Evolutionary conservation across 1,140 invertebrate genomes (phyloP), one percentile per base, ranked within the genome.

Genomic region (Papilio glaucus): DNA sequence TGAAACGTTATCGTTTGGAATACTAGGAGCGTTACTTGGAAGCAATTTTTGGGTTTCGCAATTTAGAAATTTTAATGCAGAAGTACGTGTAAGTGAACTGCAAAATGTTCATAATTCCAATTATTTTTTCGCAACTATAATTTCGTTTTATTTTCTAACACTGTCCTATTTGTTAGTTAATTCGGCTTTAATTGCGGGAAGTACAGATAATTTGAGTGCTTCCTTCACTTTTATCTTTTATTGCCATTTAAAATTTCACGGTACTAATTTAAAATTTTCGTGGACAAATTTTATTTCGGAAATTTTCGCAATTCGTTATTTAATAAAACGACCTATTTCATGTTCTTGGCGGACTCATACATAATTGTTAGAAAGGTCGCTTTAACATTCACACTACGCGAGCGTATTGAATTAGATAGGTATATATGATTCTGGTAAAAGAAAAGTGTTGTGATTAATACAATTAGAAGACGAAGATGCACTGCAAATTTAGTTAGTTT

Each of bases 81-180:
- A 18, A 45, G 42, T 45, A 45, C 42, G 15, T 13, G 9, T 12
- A 41, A 49, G 18, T 21, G 49, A 45, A 45, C n/a, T 15, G 42
- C 13, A 45, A 45, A 45, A 45, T 21, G 10, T 21, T 57, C 21
- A 57, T 57, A 57, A 21, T 57, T 57, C 49, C 12, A 57, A 57
- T 57, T 24, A 57, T 57, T 24, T 57, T 57, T 57, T 57, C 49
- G 49, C 49, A 21, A 24, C 49, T 18, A 21, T 24, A 18, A 57
- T 57, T 24, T 57, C 12, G 49, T 57, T 21, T 57, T 57, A 57
- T 57, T 57, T 57, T 26, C 21, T 57, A 57, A 57, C 49, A 57
- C 49, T 57, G 49, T 57, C 49, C 49, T 57, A 57, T 57, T 57
- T 57, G 49, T 57, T 57, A 57, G 49, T 57, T 57, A 57, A 57